These are phyloP conservation scores for Sturnira hondurensis DNA, from an alignment of 2,113 vertebrate genomes.

Conservation along the genomic window DNA sequence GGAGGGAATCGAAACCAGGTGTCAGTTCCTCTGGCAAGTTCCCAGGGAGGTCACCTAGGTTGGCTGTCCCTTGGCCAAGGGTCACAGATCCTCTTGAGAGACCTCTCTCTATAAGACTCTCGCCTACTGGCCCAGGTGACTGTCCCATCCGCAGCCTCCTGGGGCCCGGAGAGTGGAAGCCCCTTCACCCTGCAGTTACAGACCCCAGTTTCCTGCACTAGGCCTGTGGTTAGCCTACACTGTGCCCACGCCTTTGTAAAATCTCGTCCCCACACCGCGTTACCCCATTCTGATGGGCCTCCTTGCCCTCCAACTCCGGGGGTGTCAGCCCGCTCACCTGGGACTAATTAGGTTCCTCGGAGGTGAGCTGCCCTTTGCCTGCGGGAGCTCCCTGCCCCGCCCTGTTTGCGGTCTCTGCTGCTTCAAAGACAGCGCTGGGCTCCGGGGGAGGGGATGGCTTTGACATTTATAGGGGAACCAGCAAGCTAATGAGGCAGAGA, in stretches of 20 bases:
- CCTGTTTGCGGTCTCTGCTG: background rate
- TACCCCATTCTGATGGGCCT: background rate
- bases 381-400: background rate
- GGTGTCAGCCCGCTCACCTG: background rate
- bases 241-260: background rate
- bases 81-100: background rate
- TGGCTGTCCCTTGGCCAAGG: background rate
- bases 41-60: background rate
- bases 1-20: background rate
- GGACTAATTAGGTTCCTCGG: background rate
- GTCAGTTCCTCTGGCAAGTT: background rate
- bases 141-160: background rate
- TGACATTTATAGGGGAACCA: slow-evolving; percentile 38
- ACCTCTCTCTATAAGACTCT: background rate
- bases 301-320: background rate
- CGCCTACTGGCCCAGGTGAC: background rate
- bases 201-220: background rate
- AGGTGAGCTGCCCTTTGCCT: background rate
- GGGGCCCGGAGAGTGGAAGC: background rate
- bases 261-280: fast-evolving
- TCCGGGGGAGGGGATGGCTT: background rate
- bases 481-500: background rate
- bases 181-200: background rate
- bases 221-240: background rate
- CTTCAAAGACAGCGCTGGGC: slow-evolving; percentile 19